These are phyloP conservation scores for Ylistrum balloti DNA, from an alignment of 1,140 invertebrate genomes.

Conservation along the genomic window DNA sequence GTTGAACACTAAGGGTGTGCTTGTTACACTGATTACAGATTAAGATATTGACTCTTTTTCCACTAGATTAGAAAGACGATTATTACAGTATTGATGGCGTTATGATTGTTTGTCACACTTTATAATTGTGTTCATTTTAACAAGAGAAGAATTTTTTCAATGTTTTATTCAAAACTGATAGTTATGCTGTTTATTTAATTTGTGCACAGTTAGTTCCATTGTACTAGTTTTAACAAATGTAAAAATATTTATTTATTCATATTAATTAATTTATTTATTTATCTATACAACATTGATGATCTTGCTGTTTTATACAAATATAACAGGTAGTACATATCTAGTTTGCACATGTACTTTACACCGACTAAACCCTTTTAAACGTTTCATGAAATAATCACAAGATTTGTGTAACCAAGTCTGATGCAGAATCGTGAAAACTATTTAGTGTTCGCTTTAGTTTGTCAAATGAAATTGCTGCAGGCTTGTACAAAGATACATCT, in stretches of 20 bases:
- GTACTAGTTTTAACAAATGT: too few relatives aligned
- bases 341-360: too few relatives aligned
- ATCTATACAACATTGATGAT: too few relatives aligned
- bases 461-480: conserved; percentile 17
- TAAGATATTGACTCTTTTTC: background rate
- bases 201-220: background rate
- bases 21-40: background rate
- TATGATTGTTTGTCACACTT: background rate
- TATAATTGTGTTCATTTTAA: background rate
- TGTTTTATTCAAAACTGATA: background rate
- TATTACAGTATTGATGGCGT: background rate
- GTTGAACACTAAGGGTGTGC: background rate
- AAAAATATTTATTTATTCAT: too few relatives aligned
- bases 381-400: conserved; percentile 8
- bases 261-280: too few relatives aligned
- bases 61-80: background rate
- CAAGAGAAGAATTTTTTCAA: background rate
- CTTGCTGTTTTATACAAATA: too few relatives aligned
- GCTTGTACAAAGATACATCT: background rate
- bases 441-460: background rate
- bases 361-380: too few relatives aligned
- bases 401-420: background rate
- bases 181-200: background rate
- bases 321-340: background rate
- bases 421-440: background rate